Conservation (phyloP, 2,113 vertebrate genomes). For the Notothenia coriiceps region DNA sequence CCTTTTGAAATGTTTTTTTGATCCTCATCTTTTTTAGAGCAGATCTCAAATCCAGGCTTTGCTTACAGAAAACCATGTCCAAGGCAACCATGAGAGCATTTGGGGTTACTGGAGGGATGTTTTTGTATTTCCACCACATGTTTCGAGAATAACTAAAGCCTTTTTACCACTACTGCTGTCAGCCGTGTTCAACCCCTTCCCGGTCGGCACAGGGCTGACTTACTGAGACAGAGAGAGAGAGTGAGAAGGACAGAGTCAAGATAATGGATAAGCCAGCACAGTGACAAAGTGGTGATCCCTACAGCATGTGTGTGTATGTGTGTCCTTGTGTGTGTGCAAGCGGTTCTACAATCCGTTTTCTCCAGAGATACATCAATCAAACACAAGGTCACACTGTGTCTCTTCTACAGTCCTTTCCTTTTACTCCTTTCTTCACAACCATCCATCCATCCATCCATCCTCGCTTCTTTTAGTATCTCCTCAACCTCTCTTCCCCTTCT, state of each 20-base stretch:
- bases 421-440: conserved; percentile 26
- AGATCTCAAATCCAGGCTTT: neutral
- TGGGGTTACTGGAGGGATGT: conserved; percentile 3
- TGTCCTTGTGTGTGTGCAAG: conserved; percentile 20
- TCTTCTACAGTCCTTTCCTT: conserved; percentile 47
- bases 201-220: conserved; percentile 52
- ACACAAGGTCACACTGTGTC: conserved; percentile 72
- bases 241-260: conserved; percentile 27
- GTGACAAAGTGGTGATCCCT: conserved; percentile 74
- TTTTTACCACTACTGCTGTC: conserved; percentile 62
- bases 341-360: conserved; percentile 62
- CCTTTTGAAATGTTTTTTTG: neutral
- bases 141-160: conserved; percentile 39
- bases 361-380: conserved; percentile 78
- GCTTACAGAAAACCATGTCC: neutral
- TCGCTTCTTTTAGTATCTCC: conserved; percentile 24
- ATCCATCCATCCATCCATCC: conserved; percentile 11
- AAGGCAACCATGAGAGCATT: neutral
- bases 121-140: conserved; percentile 48
- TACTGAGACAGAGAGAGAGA: conserved; percentile 37
- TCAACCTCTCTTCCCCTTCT: conserved; percentile 3
- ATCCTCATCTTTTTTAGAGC: neutral
- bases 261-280: conserved; percentile 70
- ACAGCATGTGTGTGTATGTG: conserved; percentile 19
- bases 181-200: conserved; percentile 42